Evolutionary conservation across 2,113 vertebrate species (phyloP).

Genomic region (Ibidorhyncha struthersii): DNA sequence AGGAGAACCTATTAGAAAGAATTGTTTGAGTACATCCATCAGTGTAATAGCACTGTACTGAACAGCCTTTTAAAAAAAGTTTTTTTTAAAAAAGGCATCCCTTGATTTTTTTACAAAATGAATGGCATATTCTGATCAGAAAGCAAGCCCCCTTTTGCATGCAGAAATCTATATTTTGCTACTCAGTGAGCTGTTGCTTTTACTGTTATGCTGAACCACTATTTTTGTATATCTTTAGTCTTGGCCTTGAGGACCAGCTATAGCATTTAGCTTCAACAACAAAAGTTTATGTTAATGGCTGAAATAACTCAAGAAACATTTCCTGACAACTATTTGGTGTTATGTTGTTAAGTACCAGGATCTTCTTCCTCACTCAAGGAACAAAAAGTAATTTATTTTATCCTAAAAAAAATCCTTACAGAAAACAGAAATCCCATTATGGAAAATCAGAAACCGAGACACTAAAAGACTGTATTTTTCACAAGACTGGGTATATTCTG

Average conservation of each 20-base stretch:
- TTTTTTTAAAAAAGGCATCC: not conserved
- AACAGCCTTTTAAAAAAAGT: not conserved
- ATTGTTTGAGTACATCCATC: not conserved
- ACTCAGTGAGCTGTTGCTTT: not conserved
- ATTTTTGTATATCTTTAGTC: not conserved
- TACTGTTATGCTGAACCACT: not conserved
- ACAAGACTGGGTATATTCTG: not conserved
- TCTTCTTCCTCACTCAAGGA: not conserved
- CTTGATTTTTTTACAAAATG: not conserved
- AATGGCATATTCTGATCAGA: not conserved
- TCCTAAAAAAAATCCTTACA: not conserved
- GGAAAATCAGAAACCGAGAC: not conserved
- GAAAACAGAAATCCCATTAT: not conserved
- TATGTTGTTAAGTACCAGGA: not conserved
- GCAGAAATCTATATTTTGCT: not conserved
- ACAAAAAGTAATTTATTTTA: not conserved
- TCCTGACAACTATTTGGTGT: not conserved
- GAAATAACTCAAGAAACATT: not conserved
- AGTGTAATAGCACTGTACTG: not conserved
- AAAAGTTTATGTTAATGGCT: not conserved
- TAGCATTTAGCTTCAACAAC: not conserved
- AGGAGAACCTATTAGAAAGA: constrained; percentile 28
- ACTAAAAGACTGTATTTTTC: not conserved
- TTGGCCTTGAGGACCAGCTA: not conserved
- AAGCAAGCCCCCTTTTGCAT: not conserved